Base-by-base conservation (phyloP, 2,888 invertebrate genomes). In the Athrips mouffetella region DNA sequence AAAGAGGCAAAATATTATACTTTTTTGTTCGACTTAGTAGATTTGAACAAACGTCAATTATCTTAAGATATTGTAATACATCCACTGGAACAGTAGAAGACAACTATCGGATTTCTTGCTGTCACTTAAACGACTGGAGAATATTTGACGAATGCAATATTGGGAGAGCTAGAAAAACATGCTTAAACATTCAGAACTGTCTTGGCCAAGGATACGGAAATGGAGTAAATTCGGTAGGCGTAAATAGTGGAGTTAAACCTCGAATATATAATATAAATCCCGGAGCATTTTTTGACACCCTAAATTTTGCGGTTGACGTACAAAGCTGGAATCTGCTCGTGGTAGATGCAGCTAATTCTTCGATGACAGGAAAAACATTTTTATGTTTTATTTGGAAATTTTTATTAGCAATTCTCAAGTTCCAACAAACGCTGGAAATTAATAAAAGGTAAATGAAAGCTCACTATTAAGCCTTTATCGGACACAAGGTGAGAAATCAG, bases 31-130 rank as follows among this genome's bases (percentile, higher is more conserved):
- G 49, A 55, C 51, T 53, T 51, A 48, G 48, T 47, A 39, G 49
- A 48, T 41, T 51, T 48, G 49, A 52, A 33, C 47, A 54, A 49
- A 47, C 45, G 20, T 54, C 54, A 49, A 47, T 54, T 50, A 46
- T 53, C 50, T 51, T 51, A 53, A 51, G 51, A 51, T 53, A 51
- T 51, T 53, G 51, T 46, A 48, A 52, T 54, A 52, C 50, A 46
- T 47, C 50, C 21, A 51, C 44, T 8, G 40, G 42, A 5, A 41
- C 40, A 42, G 47, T 47, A 44, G 47, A 30, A 35, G 47, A 51
- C 44, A 20, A 51, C 16, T 44, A 45, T 49, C 8, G 45, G 41
- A 37, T 46, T 49, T 45, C 23, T 49, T 8, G 49, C 49, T 40
- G 40, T 45, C 25, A 20, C 37, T 39, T 13, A 49, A n/a, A 49